Evolutionary conservation across 2,888 invertebrate genomes (phyloP).

Genomic region (Pyrochroa serraticornis): DNA sequence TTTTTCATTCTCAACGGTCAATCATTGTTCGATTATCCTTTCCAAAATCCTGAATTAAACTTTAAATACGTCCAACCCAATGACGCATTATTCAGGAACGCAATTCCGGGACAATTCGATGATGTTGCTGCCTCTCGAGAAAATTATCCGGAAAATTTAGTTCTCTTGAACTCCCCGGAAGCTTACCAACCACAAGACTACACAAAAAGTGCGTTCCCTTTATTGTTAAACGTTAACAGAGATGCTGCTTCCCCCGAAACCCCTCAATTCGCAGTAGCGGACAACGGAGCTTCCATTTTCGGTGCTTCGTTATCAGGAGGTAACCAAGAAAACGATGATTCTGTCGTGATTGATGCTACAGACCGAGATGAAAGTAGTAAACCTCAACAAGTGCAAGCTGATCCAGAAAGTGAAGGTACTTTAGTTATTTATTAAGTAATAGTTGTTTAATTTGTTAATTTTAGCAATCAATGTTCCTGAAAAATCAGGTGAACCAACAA

Average conservation of each 20-base stretch:
- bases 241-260: no score
- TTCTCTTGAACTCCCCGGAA: conserved; percentile 35
- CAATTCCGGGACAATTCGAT: conserved; percentile 34
- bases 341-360: no score
- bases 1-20: conserved; percentile 66
- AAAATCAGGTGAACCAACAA: conserved; percentile 49
- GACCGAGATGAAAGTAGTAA: no score
- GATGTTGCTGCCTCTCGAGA: conserved; percentile 25
- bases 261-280: no score
- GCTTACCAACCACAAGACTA: conserved; percentile 29
- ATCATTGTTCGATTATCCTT: conserved; percentile 50
- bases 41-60: conserved; percentile 17
- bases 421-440: neutral
- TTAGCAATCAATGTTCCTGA: conserved; percentile 13
- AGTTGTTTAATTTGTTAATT: conserved; percentile 8
- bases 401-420: conserved; percentile 42
- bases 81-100: conserved; percentile 38
- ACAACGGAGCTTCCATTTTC: neutral
- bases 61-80: conserved; percentile 25
- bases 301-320: neutral
- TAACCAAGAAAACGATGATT: no score
- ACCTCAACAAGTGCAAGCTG: conserved; percentile 23
- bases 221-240: conserved; percentile 10
- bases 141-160: conserved; percentile 36
- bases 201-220: conserved; percentile 19